phyloP scores from a whole-genome alignment of 2,888 invertebrate species.

The Tipula helvola region DNA sequence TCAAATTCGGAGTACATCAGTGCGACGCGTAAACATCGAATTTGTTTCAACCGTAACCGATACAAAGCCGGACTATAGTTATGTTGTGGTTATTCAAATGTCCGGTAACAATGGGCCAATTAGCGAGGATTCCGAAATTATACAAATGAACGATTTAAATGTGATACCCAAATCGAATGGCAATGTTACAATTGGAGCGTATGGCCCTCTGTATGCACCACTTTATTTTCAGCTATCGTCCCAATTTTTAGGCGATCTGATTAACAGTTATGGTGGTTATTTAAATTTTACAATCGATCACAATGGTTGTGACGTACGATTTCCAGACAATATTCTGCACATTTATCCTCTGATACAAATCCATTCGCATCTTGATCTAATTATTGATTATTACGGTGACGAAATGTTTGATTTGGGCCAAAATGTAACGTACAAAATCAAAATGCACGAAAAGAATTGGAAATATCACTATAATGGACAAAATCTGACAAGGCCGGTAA shows the following conservation, averaged over 20 bases:
- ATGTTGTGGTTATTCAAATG: conserved; percentile 33
- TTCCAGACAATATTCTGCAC: conserved; percentile 42
- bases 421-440: conserved; percentile 43
- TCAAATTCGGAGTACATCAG: conserved; percentile 51
- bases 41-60: conserved; percentile 24
- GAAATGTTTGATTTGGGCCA: conserved; percentile 34
- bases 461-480: conserved; percentile 34
- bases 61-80: conserved; percentile 29
- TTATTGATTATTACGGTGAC: conserved; percentile 59
- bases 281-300: conserved; percentile 65
- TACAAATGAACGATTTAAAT: conserved; percentile 44
- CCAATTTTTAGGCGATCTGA: conserved; percentile 73
- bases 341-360: conserved; percentile 72
- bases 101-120: conserved; percentile 26
- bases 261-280: conserved; percentile 83
- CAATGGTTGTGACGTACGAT: conserved; percentile 44
- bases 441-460: conserved; percentile 73
- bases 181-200: conserved; percentile 34
- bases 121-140: conserved; percentile 37
- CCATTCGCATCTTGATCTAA: conserved; percentile 57
- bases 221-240: conserved; percentile 48
- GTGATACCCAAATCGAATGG: conserved; percentile 46
- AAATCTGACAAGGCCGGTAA: conserved; percentile 55
- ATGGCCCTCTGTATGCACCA: conserved; percentile 29
- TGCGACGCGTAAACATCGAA: conserved; percentile 38